Conservation (phyloP, 1,140 invertebrate genomes). For the Drosophila ficusphila region DNA sequence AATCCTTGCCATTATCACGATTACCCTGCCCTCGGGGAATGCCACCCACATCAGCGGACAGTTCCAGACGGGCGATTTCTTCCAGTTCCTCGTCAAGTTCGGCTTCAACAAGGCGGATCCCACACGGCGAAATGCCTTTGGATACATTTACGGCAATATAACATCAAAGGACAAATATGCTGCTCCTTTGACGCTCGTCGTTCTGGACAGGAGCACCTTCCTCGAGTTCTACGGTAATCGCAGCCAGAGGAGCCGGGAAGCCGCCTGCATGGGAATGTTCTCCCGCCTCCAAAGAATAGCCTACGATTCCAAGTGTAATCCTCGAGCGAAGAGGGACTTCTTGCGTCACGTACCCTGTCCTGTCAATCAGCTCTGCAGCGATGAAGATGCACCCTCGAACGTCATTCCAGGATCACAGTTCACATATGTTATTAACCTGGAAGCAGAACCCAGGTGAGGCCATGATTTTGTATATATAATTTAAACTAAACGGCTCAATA, state of each 20-base stretch:
- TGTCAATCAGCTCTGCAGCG: slow-evolving; percentile 90
- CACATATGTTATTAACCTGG: slow-evolving; percentile 95
- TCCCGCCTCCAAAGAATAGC: slow-evolving; percentile 91
- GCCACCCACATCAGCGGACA: slow-evolving; percentile 85
- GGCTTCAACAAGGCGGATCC: slow-evolving; percentile 98
- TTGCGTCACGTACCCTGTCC: slow-evolving; percentile 95
- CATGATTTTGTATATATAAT: no score
- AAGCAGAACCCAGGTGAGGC: slow-evolving; percentile 92
- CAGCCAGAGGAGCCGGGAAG: slow-evolving; percentile 62
- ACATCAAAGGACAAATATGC: slow-evolving; percentile 89
- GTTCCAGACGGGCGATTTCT: slow-evolving; percentile 91
- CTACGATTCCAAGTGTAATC: slow-evolving; percentile 92
- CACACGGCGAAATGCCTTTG: slow-evolving; percentile 88
- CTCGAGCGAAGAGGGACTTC: slow-evolving; percentile 92
- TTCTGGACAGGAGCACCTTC: slow-evolving; percentile 94
- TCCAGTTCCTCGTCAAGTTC: slow-evolving; percentile 96
- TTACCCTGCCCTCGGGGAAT: slow-evolving; percentile 11
- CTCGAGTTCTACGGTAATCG: slow-evolving; percentile 94
- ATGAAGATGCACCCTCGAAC: slow-evolving; percentile 94
- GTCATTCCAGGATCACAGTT: slow-evolving; percentile 95
- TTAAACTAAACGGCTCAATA: no score
- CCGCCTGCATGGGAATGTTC: slow-evolving; percentile 94
- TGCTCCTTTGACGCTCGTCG: slow-evolving; percentile 92
- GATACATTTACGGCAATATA: slow-evolving; percentile 98
- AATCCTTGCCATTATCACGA: slow-evolving; percentile 7